These are phyloP conservation scores for Ammodytes dubius DNA, from an alignment of 2,113 vertebrate genomes.

Conservation along the genomic window DNA sequence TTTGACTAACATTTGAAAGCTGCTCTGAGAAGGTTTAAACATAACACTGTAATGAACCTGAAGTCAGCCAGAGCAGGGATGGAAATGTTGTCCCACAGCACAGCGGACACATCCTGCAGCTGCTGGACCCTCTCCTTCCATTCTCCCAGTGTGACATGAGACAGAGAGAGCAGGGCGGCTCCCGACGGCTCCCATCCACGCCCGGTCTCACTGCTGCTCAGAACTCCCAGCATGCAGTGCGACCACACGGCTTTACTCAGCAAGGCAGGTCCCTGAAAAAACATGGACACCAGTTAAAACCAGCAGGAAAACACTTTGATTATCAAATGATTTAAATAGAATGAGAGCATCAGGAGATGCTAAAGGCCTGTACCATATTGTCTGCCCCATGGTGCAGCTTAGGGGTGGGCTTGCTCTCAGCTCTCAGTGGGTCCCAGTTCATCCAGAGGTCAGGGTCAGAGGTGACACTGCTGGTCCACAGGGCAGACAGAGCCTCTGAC, in stretches of 20 bases:
- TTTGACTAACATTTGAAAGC: too few relatives aligned
- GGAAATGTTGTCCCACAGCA: conserved; percentile 93
- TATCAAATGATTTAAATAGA: neutral
- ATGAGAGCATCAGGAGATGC: neutral
- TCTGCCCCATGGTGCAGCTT: conserved; percentile 65
- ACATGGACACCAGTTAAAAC: neutral
- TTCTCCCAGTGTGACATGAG: conserved; percentile 90
- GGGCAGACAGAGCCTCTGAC: conserved; percentile 85
- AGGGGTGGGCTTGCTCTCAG: conserved; percentile 41
- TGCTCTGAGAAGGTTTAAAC: too few relatives aligned
- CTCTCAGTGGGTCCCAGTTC: conserved; percentile 85
- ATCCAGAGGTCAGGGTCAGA: conserved; percentile 92
- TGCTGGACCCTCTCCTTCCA: conserved; percentile 91
- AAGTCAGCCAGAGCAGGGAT: conserved; percentile 87
- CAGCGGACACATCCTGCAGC: conserved; percentile 87
- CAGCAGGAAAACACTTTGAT: neutral
- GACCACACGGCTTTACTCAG: conserved; percentile 92
- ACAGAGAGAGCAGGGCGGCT: conserved; percentile 86
- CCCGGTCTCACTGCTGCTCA: conserved; percentile 85
- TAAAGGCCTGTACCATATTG: conserved; percentile 60
- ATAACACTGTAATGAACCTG: conserved; percentile 82
- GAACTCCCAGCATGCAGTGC: conserved; percentile 91
- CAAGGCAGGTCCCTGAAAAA: conserved; percentile 90
- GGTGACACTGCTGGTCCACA: conserved; percentile 92
- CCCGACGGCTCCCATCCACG: conserved; percentile 87